These are phyloP conservation scores for Heliothis virescens DNA, from an alignment of 1,140 invertebrate genomes.

Conservation along the genomic window DNA sequence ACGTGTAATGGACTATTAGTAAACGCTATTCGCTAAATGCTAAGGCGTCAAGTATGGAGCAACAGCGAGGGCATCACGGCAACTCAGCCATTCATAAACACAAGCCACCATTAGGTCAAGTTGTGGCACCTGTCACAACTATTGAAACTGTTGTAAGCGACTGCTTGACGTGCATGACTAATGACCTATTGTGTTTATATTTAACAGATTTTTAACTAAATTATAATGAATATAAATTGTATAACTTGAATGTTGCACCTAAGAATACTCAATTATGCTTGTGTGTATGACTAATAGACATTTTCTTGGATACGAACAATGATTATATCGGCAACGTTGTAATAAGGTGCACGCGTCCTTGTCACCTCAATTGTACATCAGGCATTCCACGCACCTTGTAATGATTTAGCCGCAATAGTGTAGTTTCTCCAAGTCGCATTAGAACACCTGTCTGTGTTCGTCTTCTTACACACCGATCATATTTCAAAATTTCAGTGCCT, in stretches of 20 bases:
- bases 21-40: slow-evolving; percentile 32
- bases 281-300: slow-evolving; percentile 37
- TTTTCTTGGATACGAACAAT: slow-evolving; percentile 27
- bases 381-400: slow-evolving; percentile 66
- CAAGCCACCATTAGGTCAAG: slow-evolving; percentile 25
- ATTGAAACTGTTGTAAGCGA: slow-evolving; percentile 21
- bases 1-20: slow-evolving; percentile 22
- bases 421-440: slow-evolving; percentile 51
- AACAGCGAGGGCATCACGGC: background rate
- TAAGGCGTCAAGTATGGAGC: slow-evolving; percentile 5
- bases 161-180: slow-evolving; percentile 8
- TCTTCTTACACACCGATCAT: slow-evolving; percentile 58
- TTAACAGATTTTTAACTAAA: slow-evolving; percentile 33
- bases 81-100: slow-evolving; percentile 22
- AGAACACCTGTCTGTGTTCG: slow-evolving; percentile 46
- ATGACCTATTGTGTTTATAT: slow-evolving; percentile 40
- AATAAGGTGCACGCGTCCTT: slow-evolving; percentile 29
- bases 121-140: slow-evolving; percentile 33
- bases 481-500: slow-evolving; percentile 75
- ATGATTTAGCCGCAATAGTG: slow-evolving; percentile 68
- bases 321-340: slow-evolving; percentile 24
- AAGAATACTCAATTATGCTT: slow-evolving; percentile 33
- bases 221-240: slow-evolving; percentile 31
- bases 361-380: slow-evolving; percentile 58
- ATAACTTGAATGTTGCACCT: slow-evolving; percentile 29